Base-by-base conservation (phyloP, 2,113 vertebrate species). In the Sinocyclocheilus maitianheensis region DNA sequence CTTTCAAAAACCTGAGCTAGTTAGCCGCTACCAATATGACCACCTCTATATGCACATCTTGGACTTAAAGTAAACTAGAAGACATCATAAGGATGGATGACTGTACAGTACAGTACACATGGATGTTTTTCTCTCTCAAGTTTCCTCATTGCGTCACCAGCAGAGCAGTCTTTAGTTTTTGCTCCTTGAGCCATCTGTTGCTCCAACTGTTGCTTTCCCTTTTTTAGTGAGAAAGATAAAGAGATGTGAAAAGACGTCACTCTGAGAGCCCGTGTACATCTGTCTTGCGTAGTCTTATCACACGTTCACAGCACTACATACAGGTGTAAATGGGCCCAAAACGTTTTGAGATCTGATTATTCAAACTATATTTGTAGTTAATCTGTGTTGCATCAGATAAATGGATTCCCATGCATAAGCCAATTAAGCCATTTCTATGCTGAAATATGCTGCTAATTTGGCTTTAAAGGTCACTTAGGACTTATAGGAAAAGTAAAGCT, bases 191-290 rank as follows among this genome's bases (percentile, higher is more conserved):
- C 26, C 77, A 79, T 79, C 77, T 79, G 77, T 78, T 58, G 30
- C 77, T 79, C 53, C 77, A 79, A 79, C 77, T 79, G 77, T 79
- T 79, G 77, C 77, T 79, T 79, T 79, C 24, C 53, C 30, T 55
- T 37, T 30, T n/a, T 78, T 78, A 30, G 48, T 6, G 6, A 37
- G 9, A 78, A 30, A 34, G 5, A n/a, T 6, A 34, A 14, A n/a
- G 51, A 18, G 16, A 16, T 37, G 30, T 5, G 26, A 34, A 11
- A 60, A 79, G 24, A 37, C 30, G 16, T 58, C 77, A 58, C 16
- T 34, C 16, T 37, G 30, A 18, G 30, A 71, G 67, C 7, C 30
- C 0, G 0, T 37, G 58, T 12, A 37, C 53, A 58, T 79, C 53
- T 79, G 26, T 34, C 53, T 60, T 37, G 30, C 7, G 11, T 51